These are phyloP conservation scores for Lampropteryx suffumata DNA, from an alignment of 2,888 invertebrate species.

Conservation along the genomic window DNA sequence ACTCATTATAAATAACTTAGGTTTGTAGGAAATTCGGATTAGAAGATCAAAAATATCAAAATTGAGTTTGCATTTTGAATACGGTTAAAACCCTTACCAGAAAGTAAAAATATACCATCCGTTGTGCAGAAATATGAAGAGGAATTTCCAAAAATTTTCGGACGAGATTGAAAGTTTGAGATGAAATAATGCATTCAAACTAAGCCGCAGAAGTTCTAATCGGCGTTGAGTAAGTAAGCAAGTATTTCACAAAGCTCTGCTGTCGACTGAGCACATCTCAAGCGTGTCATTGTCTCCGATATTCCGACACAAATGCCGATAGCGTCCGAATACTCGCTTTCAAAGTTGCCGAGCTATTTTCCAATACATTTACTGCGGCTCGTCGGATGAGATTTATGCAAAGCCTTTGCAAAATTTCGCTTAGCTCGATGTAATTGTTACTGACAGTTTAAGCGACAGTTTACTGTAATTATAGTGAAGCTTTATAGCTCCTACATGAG, in stretches of 20 bases:
- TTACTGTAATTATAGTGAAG: too few species aligned
- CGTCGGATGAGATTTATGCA: slow-evolving; percentile 12
- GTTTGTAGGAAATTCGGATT: neutral
- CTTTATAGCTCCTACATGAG: too few species aligned
- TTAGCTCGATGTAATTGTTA: neutral
- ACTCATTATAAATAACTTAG: slow-evolving; percentile 3
- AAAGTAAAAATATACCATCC: too few species aligned
- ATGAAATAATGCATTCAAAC: too few species aligned
- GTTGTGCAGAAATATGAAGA: too few species aligned
- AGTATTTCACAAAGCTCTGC: slow-evolving; percentile 2
- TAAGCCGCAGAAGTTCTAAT: too few species aligned
- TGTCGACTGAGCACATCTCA: slow-evolving; percentile 2
- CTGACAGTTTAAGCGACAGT: neutral
- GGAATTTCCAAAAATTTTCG: too few species aligned
- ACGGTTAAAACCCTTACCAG: too few species aligned
- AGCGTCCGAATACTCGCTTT: slow-evolving; percentile 15
- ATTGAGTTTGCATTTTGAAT: too few species aligned
- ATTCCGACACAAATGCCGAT: slow-evolving; percentile 11
- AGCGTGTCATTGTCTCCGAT: slow-evolving; percentile 11
- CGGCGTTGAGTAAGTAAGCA: too few species aligned
- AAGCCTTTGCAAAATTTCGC: slow-evolving; percentile 2
- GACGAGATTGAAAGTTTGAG: too few species aligned
- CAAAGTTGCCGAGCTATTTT: slow-evolving; percentile 25
- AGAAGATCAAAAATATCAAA: neutral
- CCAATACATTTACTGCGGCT: slow-evolving; percentile 26